Conservation (phyloP, 2,888 invertebrate species). For the Ochropleura leucogaster region DNA sequence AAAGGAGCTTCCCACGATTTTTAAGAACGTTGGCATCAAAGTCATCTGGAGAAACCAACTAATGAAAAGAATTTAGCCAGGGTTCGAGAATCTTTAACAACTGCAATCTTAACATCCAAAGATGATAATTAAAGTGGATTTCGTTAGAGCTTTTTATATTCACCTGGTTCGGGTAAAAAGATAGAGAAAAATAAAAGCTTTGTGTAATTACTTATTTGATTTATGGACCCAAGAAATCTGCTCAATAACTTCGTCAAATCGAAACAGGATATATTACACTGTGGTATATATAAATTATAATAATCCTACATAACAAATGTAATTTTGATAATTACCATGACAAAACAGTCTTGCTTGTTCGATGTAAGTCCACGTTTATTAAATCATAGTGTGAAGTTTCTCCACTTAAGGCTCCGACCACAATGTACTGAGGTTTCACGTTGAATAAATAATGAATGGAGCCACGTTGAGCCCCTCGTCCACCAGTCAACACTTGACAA, state of each 20-base stretch:
- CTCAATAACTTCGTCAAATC: too few relatives aligned
- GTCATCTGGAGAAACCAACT: not conserved
- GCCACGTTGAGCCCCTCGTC: slow-evolving; percentile 65
- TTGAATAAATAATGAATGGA: slow-evolving; percentile 80
- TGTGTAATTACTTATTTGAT: not conserved
- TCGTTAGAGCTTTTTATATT: not conserved
- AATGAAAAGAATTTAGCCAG: slow-evolving; percentile 2
- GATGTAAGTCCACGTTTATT: slow-evolving; percentile 65
- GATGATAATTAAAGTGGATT: not conserved
- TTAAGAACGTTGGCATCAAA: slow-evolving; percentile 11
- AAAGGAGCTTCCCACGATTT: slow-evolving; percentile 29
- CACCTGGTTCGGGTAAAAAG: not conserved
- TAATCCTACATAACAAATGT: slow-evolving; percentile 20
- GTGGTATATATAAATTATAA: not conserved
- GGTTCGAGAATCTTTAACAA: not conserved
- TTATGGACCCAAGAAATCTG: not conserved
- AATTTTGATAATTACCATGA: slow-evolving; percentile 56
- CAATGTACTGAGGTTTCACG: slow-evolving; percentile 76
- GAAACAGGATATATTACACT: not conserved
- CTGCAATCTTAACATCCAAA: not conserved
- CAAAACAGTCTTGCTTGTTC: slow-evolving; percentile 45
- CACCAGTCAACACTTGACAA: slow-evolving; percentile 64
- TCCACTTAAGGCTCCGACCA: slow-evolving; percentile 72
- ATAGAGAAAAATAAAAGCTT: slow-evolving; percentile 1
- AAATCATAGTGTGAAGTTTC: slow-evolving; percentile 78